Conservation (phyloP, 2,888 invertebrate species). For the Cistogaster globosa region DNA sequence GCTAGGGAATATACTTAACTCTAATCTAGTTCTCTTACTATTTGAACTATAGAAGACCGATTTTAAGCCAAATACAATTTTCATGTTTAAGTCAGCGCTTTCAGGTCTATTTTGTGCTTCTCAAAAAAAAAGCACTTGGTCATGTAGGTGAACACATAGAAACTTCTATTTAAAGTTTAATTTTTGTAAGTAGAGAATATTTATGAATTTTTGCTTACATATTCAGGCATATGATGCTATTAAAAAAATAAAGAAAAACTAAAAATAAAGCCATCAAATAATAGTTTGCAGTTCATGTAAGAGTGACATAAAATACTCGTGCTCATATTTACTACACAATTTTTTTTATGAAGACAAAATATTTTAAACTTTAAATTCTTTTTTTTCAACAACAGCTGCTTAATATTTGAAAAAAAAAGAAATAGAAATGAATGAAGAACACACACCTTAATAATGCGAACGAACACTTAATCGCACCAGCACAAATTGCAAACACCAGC, state of each 20-base stretch:
- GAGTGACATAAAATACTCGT: slow-evolving; percentile 53
- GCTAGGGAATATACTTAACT: too few species aligned
- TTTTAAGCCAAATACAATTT: too few species aligned
- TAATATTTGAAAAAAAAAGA: slow-evolving; percentile 30
- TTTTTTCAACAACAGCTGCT: slow-evolving; percentile 54
- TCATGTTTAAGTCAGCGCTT: too few species aligned
- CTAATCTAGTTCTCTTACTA: too few species aligned
- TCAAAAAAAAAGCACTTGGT: too few species aligned
- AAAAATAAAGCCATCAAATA: slow-evolving; percentile 69
- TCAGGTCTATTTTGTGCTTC: too few species aligned
- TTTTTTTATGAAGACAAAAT: slow-evolving; percentile 52
- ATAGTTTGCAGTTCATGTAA: slow-evolving; percentile 68
- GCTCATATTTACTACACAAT: slow-evolving; percentile 31
- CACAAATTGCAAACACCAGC: slow-evolving; percentile 12
- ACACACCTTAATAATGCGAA: slow-evolving; percentile 64
- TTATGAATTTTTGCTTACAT: neutral
- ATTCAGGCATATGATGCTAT: slow-evolving; percentile 12
- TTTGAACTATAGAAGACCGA: too few species aligned
- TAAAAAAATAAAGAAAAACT: slow-evolving; percentile 74
- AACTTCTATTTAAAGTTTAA: neutral
- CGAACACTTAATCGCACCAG: neutral
- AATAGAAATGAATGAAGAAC: slow-evolving; percentile 17
- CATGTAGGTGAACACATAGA: slow-evolving; percentile 4
- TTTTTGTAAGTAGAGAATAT: neutral
- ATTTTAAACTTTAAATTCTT: slow-evolving; percentile 73